These are phyloP conservation scores for Nephrotoma appendiculata DNA, from an alignment of 2,888 invertebrate species.

Conservation along the genomic window DNA sequence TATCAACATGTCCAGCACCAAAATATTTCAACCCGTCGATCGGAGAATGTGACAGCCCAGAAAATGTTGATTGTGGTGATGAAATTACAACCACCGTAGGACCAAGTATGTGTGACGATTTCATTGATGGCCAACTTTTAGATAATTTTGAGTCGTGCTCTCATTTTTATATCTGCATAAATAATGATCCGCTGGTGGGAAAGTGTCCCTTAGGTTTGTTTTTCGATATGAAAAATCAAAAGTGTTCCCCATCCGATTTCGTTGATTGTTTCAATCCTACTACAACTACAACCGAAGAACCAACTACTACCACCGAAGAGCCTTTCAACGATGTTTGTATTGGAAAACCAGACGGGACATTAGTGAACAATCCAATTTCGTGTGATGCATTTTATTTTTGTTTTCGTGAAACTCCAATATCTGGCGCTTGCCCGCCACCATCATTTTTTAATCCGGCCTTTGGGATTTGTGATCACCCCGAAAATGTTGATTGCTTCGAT, in stretches of 20 bases:
- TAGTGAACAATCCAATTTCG: background rate
- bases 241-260: background rate
- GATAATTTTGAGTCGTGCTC: background rate
- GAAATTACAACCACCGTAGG: background rate
- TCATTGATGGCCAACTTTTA: background rate
- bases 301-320: background rate
- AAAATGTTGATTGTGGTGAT: constrained; percentile 2
- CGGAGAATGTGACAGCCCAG: constrained; percentile 8
- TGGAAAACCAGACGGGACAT: background rate
- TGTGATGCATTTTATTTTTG: constrained; percentile 9
- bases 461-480: background rate
- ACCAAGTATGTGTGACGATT: background rate
- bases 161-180: background rate
- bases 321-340: background rate
- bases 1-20: constrained; percentile 5
- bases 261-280: background rate
- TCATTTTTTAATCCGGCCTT: constrained; percentile 5
- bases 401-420: constrained; percentile 1
- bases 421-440: constrained; percentile 1
- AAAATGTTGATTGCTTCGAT: background rate
- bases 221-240: background rate
- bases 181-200: background rate
- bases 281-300: background rate
- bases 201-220: background rate
- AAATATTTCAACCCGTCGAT: constrained; percentile 7